A percentile compares a stretch with the other conserved stretches of the same genome.
Evolutionary conservation across 2,888 invertebrate genomes (phyloP).

Genomic region (Morpho deidamia): DNA sequence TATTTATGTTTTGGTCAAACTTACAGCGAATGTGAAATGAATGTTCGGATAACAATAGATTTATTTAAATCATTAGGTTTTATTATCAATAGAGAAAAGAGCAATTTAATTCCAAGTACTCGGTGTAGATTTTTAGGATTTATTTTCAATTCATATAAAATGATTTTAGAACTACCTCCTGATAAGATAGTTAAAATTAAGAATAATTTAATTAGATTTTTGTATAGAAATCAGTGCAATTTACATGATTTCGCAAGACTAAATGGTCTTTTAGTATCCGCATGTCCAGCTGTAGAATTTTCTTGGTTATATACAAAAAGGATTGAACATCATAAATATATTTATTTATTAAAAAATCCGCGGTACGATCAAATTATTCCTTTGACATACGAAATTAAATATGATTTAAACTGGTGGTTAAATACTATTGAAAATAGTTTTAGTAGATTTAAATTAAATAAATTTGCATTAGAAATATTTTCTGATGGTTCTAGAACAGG

Average conservation of each 20-base stretch:
- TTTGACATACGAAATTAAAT: not conserved
- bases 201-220: conserved; percentile 6
- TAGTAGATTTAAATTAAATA: no score
- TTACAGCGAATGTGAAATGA: conserved; percentile 1
- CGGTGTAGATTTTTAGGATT: conserved; percentile 15
- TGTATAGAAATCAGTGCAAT: not conserved
- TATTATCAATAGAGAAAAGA: conserved; percentile 15
- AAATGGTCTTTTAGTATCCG: conserved; percentile 11
- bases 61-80: conserved; percentile 18
- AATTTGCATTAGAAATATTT: conserved; percentile 14
- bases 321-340: conserved; percentile 17
- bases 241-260: conserved; percentile 13
- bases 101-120: conserved; percentile 8
- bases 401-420: conserved; percentile 6
- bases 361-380: conserved; percentile 4
- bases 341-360: not conserved
- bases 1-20: conserved; percentile 14
- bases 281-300: conserved; percentile 14
- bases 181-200: conserved; percentile 13
- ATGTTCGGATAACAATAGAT: conserved; percentile 10
- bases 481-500: conserved; percentile 18
- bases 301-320: conserved; percentile 20
- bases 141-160: not conserved
- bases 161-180: conserved; percentile 8
- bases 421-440: not conserved